Percentiles rank a stretch among this genome's conserved stretches.
Evolutionary conservation across 2,113 vertebrate species (phyloP).

Genomic region (Pelobates fuscus): DNA sequence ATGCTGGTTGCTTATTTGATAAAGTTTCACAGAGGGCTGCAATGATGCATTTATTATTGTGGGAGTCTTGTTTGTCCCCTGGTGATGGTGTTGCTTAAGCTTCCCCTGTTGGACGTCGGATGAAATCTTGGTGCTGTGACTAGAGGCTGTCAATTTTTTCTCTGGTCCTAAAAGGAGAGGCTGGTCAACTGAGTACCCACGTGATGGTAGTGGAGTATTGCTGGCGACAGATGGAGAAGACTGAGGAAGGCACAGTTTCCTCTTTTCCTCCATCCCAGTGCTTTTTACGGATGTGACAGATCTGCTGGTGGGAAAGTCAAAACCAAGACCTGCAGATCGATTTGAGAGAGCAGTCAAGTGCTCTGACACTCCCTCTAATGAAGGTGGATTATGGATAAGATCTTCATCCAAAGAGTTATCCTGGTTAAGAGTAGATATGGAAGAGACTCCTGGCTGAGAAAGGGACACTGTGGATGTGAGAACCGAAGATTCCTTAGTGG

Average conservation of each 20-base stretch:
- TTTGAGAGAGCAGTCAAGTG: conserved; percentile 68
- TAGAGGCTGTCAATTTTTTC: conserved; percentile 67
- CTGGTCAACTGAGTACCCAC: conserved; percentile 77
- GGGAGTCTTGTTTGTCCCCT: conserved; percentile 54
- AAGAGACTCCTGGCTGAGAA: conserved; percentile 51
- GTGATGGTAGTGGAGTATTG: conserved; percentile 67
- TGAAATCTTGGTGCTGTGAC: conserved; percentile 63
- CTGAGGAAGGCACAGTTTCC: conserved; percentile 63
- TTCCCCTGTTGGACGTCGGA: conserved; percentile 64
- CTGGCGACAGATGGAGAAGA: conserved; percentile 55
- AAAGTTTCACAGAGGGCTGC: conserved; percentile 67
- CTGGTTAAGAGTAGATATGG: conserved; percentile 55
- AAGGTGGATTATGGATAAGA: conserved; percentile 63
- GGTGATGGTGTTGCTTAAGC: conserved; percentile 60
- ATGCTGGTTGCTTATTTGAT: conserved; percentile 66
- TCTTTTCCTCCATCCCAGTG: conserved; percentile 69
- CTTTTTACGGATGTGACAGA: conserved; percentile 64
- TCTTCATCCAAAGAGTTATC: conserved; percentile 72
- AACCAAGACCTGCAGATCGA: conserved; percentile 59
- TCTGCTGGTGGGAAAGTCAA: conserved; percentile 59
- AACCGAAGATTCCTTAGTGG: background rate
- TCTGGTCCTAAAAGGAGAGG: conserved; percentile 71
- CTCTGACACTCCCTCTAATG: conserved; percentile 68
- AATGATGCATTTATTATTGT: conserved; percentile 45
- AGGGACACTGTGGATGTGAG: conserved; percentile 46